Evolutionary conservation across 2,113 vertebrate genomes (phyloP).

Genomic region (Sporophila hypoxantha): DNA sequence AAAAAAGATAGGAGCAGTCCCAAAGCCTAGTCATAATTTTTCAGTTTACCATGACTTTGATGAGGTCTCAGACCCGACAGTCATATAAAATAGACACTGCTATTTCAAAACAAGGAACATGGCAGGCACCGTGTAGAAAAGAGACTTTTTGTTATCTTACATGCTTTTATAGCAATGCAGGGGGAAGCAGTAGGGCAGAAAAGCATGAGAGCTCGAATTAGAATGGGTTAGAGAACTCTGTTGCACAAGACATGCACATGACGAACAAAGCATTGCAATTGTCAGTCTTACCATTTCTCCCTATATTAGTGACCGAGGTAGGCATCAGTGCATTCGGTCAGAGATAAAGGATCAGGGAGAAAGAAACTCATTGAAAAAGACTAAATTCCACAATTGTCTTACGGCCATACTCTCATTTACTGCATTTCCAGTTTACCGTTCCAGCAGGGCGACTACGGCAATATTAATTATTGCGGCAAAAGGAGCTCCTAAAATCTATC

Average conservation of each 20-base stretch:
- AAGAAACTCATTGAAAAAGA: constrained; percentile 78
- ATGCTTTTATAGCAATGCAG: constrained; percentile 78
- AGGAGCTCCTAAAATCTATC: constrained; percentile 17
- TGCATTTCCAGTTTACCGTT: constrained; percentile 62
- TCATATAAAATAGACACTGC: constrained; percentile 66
- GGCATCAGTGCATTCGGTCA: constrained; percentile 77
- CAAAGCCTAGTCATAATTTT: constrained; percentile 55
- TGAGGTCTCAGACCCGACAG: constrained; percentile 68
- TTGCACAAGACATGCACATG: constrained; percentile 74
- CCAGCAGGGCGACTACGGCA: constrained; percentile 27
- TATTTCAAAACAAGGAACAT: constrained; percentile 65
- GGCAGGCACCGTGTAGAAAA: constrained; percentile 68
- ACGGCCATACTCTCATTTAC: constrained; percentile 73
- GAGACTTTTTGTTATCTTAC: constrained; percentile 62
- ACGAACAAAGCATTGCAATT: constrained; percentile 69
- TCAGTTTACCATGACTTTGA: constrained; percentile 73
- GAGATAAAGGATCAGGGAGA: constrained; percentile 77
- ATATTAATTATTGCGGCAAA: constrained; percentile 6
- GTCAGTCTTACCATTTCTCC: constrained; percentile 82
- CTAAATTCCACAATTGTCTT: constrained; percentile 63
- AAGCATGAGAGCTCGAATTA: constrained; percentile 68
- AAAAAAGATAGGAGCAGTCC: constrained; percentile 32
- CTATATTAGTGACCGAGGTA: constrained; percentile 80
- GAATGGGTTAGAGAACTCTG: constrained; percentile 69
- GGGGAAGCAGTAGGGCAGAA: constrained; percentile 71